These are phyloP conservation scores for Cherax quadricarinatus DNA, from an alignment of 1,140 invertebrate species.

Conservation along the genomic window DNA sequence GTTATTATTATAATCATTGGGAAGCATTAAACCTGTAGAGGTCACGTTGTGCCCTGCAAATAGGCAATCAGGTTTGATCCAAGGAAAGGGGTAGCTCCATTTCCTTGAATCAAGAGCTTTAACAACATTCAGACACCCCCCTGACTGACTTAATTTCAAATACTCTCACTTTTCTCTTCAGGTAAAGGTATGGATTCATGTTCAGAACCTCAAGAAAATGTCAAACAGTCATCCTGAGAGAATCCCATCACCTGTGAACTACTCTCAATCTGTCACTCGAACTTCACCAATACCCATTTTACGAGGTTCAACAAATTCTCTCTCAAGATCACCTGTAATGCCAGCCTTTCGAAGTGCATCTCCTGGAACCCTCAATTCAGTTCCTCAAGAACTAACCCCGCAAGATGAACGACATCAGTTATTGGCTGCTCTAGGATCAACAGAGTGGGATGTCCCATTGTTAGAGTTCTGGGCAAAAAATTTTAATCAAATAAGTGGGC, in stretches of 20 bases:
- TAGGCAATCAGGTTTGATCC: too few relatives aligned
- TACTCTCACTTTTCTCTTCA: neutral
- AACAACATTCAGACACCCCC: too few relatives aligned
- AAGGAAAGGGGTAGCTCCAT: too few relatives aligned
- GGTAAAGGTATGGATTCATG: constrained; percentile 63
- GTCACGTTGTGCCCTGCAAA: too few relatives aligned
- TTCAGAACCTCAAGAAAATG: constrained; percentile 25
- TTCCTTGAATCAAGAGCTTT: too few relatives aligned
- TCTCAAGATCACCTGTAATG: constrained; percentile 4
- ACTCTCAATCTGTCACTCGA: neutral
- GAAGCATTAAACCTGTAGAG: too few relatives aligned
- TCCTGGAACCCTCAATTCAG: constrained; percentile 15
- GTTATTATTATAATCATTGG: too few relatives aligned
- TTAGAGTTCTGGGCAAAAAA: constrained; percentile 52
- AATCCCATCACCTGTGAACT: neutral
- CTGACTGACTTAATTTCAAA: too few relatives aligned
- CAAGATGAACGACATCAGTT: constrained; percentile 46
- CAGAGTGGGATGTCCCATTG: constrained; percentile 53
- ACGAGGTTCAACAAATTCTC: constrained; percentile 1
- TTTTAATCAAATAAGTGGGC: constrained; percentile 17
- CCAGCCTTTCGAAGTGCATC: constrained; percentile 11
- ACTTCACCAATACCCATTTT: constrained; percentile 27
- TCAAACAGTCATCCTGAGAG: neutral
- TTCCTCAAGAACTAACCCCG: constrained; percentile 10
- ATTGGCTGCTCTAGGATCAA: constrained; percentile 39